Evolutionary conservation across 2,888 invertebrate species (phyloP).

Genomic region (Agonopterix subpropinquella): DNA sequence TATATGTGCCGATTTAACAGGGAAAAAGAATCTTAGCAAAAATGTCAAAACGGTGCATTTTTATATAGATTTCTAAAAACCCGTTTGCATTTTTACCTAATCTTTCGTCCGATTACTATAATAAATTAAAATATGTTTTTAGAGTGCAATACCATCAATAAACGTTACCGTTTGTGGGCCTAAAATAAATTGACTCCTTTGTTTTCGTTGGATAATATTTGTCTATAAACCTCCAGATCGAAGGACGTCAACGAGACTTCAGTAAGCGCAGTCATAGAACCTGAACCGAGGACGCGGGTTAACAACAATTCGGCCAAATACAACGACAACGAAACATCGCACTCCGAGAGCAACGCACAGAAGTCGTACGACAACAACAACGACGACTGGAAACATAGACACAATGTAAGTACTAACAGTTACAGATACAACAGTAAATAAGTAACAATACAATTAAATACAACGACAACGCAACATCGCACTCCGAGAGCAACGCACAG

Average conservation of each 20-base stretch:
- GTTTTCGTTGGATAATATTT: no score
- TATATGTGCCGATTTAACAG: no score
- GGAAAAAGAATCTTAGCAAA: no score
- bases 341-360: constrained; percentile 46
- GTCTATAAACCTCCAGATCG: constrained; percentile 30
- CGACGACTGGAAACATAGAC: constrained; percentile 32
- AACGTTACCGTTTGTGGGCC: no score
- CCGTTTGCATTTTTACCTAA: no score
- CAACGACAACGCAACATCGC: constrained; percentile 55
- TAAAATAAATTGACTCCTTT: no score
- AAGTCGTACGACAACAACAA: constrained; percentile 56
- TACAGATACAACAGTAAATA: no score
- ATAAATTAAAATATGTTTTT: no score
- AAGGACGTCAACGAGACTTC: constrained; percentile 58
- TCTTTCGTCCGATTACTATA: no score
- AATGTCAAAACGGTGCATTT: no score
- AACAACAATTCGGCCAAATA: constrained; percentile 47
- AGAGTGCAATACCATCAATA: no score
- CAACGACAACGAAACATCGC: constrained; percentile 55
- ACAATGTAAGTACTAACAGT: constrained; percentile 36
- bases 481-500: constrained; percentile 43
- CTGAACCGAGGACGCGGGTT: constrained; percentile 22
- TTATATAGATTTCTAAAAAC: no score
- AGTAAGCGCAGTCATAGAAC: constrained; percentile 37
- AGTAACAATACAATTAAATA: constrained; percentile 15